Base-by-base conservation (phyloP, 2,113 vertebrate genomes). In the Cnemophilus loriae region DNA sequence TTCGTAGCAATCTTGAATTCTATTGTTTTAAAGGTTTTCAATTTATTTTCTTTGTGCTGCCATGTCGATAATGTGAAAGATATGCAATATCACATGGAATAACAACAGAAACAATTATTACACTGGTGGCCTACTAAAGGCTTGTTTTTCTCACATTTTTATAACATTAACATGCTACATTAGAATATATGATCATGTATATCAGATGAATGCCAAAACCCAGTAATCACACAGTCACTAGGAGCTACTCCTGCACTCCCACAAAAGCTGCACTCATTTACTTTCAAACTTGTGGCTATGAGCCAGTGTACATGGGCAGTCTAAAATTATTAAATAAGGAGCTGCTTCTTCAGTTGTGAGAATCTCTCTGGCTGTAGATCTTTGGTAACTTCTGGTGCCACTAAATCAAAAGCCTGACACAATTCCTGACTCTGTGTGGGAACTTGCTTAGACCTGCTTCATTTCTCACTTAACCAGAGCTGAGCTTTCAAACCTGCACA, bases 251-350 rank as follows among this genome's bases (percentile, higher is more conserved):
- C 61, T 96, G 67, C 35, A 12, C 21, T 87, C 42, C 33, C 41
- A 78, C 75, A 91, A 89, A 95, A 92, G 88, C 47, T 88, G n/a
- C 52, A 56, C 39, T 95, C 79, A 59, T 93, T 85, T 85, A 26
- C 75, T 90, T 94, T 74, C 33, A 5, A 81, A 68, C 71, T 44
- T 71, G 47, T 83, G 82, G 84, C 87, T 74, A 20, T 0, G 7
- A 95, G 95, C 84, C 89, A 89, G 55, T 22, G 49, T 74, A 86
- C 92, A 84, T 69, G 82, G 68, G 87, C 84, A 84, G 82, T 55
- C 50, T 61, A 44, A 93, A 93, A 86, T 86, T 59, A 86, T 92
- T 47, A 87, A 94, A 93, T 88, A 95, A 86, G 50, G 68, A 88
- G 73, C 82, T 63, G 63, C 79, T 94, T 90, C 83, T 92, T 90